Conservation (phyloP, 2,888 invertebrate genomes). For the Himalopsyche tibetana region DNA sequence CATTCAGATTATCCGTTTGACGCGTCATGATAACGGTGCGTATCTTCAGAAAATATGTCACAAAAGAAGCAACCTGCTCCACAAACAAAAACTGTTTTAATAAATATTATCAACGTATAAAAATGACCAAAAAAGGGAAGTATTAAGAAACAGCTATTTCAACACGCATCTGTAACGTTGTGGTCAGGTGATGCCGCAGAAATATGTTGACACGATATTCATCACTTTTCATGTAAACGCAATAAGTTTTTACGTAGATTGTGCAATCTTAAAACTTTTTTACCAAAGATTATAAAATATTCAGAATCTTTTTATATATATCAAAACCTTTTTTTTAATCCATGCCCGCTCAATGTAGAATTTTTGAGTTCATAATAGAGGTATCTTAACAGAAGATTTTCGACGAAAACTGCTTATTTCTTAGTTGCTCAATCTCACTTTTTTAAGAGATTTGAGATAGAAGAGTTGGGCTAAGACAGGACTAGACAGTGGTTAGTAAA, state of each 20-base stretch:
- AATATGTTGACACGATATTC: background rate
- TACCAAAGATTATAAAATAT: too few relatives aligned
- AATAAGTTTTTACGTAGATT: background rate
- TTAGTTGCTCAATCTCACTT: too few relatives aligned
- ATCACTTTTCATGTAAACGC: background rate
- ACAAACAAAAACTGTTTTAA: slow-evolving; percentile 14
- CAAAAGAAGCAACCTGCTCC: background rate
- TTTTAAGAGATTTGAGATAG: too few relatives aligned
- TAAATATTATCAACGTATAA: background rate
- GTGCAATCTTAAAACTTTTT: background rate
- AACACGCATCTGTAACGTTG: background rate
- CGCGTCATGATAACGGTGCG: background rate
- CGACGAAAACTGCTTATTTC: too few relatives aligned
- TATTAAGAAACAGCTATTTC: background rate
- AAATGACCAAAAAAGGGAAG: background rate
- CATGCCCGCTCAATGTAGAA: too few relatives aligned
- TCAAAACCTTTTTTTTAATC: too few relatives aligned
- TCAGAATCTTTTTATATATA: too few relatives aligned
- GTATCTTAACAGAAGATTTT: too few relatives aligned
- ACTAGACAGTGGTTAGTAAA: too few relatives aligned
- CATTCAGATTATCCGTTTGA: too few relatives aligned
- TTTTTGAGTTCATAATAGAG: too few relatives aligned
- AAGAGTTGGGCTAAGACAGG: too few relatives aligned
- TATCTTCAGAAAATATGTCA: background rate
- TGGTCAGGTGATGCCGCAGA: background rate